Percentiles rank a stretch among this genome's conserved stretches.
phyloP scores from a whole-genome alignment of 1,140 invertebrate genomes.

The Arion vulgaris region DNA sequence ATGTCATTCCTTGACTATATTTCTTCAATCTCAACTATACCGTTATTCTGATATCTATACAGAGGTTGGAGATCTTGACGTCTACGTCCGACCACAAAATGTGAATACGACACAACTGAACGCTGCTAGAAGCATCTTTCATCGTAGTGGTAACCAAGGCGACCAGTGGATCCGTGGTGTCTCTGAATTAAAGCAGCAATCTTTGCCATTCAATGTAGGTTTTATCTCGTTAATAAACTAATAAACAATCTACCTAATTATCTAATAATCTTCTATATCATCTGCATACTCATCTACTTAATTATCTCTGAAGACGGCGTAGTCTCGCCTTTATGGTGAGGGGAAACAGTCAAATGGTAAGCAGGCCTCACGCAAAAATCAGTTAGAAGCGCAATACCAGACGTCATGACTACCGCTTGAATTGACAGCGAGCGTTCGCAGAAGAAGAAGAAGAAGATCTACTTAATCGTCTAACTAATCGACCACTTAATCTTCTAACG shows the following conservation, averaged over 20 bases:
- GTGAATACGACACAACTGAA: neutral
- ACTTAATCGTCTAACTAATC: too few species aligned
- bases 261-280: neutral
- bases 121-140: constrained; percentile 31
- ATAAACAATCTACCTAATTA: neutral
- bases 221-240: neutral
- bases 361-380: too few species aligned
- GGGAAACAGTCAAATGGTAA: too few species aligned
- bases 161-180: neutral
- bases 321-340: too few species aligned
- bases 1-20: too few species aligned
- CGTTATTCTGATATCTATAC: too few species aligned
- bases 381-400: too few species aligned
- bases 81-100: constrained; percentile 23
- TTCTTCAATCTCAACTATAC: too few species aligned
- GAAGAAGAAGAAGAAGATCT: too few species aligned
- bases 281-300: constrained; percentile 2
- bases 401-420: too few species aligned
- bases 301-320: too few species aligned
- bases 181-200: neutral
- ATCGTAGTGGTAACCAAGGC: constrained; percentile 33
- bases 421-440: too few species aligned
- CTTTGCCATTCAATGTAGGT: neutral
- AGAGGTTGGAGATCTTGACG: constrained; percentile 52
- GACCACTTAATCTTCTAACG: neutral